Evolutionary conservation across 2,888 invertebrate genomes (phyloP), one percentile per base, ranked within the genome.

Genomic region (Drosophila cognata): DNA sequence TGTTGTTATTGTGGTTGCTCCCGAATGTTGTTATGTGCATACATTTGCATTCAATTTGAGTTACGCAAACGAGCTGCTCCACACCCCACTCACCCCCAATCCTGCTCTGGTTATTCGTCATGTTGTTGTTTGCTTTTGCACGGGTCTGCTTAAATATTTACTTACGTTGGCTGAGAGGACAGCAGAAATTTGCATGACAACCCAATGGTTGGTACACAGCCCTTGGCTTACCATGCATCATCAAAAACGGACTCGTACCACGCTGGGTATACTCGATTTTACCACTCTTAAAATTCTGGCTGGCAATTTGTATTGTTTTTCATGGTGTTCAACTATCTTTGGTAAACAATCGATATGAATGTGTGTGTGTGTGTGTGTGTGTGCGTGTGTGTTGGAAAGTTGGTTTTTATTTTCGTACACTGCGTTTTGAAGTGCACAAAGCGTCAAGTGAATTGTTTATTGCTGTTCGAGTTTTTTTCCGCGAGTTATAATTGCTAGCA

Each of bases 1-100:
- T 67, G 46, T 43, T 64, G 36, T 52, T 63, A n/a, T 60, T 70
- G 63, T 46, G 25, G 61, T 68, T 73, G 64, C 68, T 60, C 43
- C 53, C 53, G 36, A 28, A 65, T 71, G 58, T 46, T 65, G 58
- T 66, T 75, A 61, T 71, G 58, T 78, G 80, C 83, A 81, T 85
- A 81, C 65, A 81, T 84, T 86, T 85, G 81, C 86, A 86, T 84
- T 43, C 71, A 67, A 69, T 82, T 81, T 77, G 53, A 58, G 53
- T 66, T 51, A 70, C 55, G 60, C 62, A 53, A 72, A 55, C 68
- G 77, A 67, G 38, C 65, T 43, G 57, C 60, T 33, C 21, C 52
- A 29, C 36, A 41, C 16, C 38, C 52, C 0, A 10, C 33, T 1
- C 1, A 16, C 1, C 38, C 31, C 56, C 50, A 52, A 31, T 56